Percentiles rank a stretch among this genome's conserved stretches.
These are phyloP conservation scores for Zaprionus capensis DNA, from an alignment of 1,140 invertebrate species.

Conservation along the genomic window DNA sequence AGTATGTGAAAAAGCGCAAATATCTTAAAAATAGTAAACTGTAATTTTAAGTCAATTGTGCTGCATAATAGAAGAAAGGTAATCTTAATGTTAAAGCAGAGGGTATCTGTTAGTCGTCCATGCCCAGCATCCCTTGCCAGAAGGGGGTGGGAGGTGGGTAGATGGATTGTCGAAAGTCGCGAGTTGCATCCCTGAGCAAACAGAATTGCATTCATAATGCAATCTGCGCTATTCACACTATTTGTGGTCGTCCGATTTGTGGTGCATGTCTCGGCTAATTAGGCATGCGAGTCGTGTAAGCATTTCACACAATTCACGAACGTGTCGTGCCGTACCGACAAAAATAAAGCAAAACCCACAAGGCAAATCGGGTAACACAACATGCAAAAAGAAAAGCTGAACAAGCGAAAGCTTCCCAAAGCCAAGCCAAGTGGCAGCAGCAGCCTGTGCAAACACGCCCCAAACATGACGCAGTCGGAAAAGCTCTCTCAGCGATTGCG, in stretches of 20 bases:
- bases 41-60: neutral
- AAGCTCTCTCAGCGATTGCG: slow-evolving; percentile 29
- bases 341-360: neutral
- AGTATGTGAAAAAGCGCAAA: neutral
- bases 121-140: neutral
- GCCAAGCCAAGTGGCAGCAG: neutral
- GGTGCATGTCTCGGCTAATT: slow-evolving; percentile 45
- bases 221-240: neutral
- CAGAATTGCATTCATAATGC: slow-evolving; percentile 1
- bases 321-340: neutral
- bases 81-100: neutral
- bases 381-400: slow-evolving; percentile 23
- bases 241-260: neutral
- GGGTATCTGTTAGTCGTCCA: neutral
- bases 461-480: slow-evolving; percentile 16
- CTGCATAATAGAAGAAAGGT: too few relatives aligned
- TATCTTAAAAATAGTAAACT: neutral
- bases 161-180: neutral
- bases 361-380: neutral
- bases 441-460: slow-evolving; percentile 11
- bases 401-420: slow-evolving; percentile 24
- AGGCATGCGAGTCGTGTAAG: slow-evolving; percentile 13
- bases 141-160: neutral
- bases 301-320: neutral
- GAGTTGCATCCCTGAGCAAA: slow-evolving; percentile 1